phyloP scores from a whole-genome alignment of 2,797 vertebrate genomes.

The Vipera ursinii region DNA sequence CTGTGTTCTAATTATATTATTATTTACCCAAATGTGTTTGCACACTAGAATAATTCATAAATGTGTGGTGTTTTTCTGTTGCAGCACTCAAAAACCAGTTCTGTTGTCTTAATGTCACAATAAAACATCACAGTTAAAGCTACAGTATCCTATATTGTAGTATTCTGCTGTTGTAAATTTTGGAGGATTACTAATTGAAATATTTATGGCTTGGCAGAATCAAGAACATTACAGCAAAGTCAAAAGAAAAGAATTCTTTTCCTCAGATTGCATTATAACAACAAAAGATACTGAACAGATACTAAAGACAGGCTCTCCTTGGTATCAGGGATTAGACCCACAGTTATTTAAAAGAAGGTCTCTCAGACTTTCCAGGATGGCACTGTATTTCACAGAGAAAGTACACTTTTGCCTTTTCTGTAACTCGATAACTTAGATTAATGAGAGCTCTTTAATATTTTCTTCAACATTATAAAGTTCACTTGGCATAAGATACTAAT shows the following conservation, averaged over 20 bases:
- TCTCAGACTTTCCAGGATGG: background rate
- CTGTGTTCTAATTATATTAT: background rate
- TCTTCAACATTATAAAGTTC: background rate
- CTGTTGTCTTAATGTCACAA: background rate
- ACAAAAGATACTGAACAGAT: background rate
- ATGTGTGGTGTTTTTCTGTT: background rate
- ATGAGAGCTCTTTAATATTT: background rate
- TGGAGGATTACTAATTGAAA: background rate
- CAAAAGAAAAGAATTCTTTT: slow-evolving; percentile 1
- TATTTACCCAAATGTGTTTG: background rate
- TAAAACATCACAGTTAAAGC: background rate
- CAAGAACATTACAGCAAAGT: background rate
- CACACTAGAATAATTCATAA: background rate
- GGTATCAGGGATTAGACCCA: background rate
- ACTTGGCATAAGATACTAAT: background rate
- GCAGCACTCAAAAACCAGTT: background rate
- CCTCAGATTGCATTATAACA: background rate
- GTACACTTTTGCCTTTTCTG: background rate
- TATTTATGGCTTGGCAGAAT: background rate
- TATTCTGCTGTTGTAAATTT: background rate
- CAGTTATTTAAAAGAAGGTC: background rate
- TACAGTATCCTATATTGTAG: background rate
- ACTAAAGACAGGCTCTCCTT: background rate
- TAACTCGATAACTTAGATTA: background rate
- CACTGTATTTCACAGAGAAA: background rate